Percentiles rank a stretch among this genome's conserved stretches.
These are phyloP conservation scores for Lochmaea crataegi DNA, from an alignment of 2,888 invertebrate species.

Conservation along the genomic window DNA sequence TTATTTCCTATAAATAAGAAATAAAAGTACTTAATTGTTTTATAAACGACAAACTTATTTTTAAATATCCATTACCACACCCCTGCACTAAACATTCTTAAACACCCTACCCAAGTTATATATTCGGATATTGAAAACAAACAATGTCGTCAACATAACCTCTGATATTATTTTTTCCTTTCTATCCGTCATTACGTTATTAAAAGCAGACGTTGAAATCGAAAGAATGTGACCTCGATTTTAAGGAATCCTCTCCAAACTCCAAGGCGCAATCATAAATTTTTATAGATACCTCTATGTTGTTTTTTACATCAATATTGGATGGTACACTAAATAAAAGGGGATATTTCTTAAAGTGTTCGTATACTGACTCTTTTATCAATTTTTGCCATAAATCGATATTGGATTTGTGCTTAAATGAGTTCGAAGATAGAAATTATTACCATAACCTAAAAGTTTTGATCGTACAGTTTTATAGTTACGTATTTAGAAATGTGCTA, in stretches of 20 bases:
- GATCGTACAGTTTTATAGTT: background rate
- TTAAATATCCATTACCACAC: too few species aligned
- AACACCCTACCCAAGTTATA: too few species aligned
- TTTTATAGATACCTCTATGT: slow-evolving; percentile 13
- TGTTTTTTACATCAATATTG: slow-evolving; percentile 14
- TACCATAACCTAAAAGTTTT: too few species aligned
- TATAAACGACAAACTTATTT: too few species aligned
- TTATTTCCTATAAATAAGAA: too few species aligned
- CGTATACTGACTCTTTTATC: slow-evolving; percentile 9
- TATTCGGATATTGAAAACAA: background rate
- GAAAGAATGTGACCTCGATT: background rate
- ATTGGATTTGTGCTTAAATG: background rate
- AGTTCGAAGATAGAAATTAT: too few species aligned
- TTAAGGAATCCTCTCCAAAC: slow-evolving; percentile 2
- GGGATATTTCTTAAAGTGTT: slow-evolving; percentile 10
- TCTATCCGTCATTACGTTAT: background rate
- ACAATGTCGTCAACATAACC: background rate
- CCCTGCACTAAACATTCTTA: too few species aligned
- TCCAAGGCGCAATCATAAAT: slow-evolving; percentile 8
- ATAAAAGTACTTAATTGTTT: too few species aligned
- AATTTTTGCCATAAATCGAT: slow-evolving; percentile 7
- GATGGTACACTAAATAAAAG: slow-evolving; percentile 3
- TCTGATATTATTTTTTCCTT: background rate
- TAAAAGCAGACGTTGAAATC: slow-evolving; percentile 4
- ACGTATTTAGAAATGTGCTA: too few species aligned